Evolutionary conservation across 53 echinoderm and acorn worm species (phyloP), one percentile per base, ranked within the genome.

Genomic region (Actinopyga echinites): DNA sequence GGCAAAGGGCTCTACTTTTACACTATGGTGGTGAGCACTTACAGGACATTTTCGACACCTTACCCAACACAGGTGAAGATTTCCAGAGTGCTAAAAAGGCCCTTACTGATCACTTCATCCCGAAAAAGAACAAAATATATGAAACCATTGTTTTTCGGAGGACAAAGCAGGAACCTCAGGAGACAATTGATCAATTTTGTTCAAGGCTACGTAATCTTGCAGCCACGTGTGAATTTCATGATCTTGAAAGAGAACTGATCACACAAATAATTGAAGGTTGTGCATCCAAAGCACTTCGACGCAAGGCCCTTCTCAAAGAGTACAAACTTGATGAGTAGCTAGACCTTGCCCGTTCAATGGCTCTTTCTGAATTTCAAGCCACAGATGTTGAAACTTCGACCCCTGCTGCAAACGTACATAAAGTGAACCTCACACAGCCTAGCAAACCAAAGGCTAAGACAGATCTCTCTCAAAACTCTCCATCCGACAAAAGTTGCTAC

Each of bases 201-300:
- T 85, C 86, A 0, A 58, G 85, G 33, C 38, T 88, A 26, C 11
- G 85, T 2, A 38, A 57, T 49, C 75, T 65, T 19, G 90, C 86
- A 57, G 55, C 33, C 24, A 87, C 62, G 33, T 88, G 88, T 85
- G 64, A 92, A 30, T 83, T 88, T 58, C 40, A 22, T 57, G 66
- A 91, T 56, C 24, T 69, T 64, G 78, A 89, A 12, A 57, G 84
- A 53, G 86, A 92, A 80, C 79, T 92, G 6, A 77, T 79, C 44
- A 93, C 82, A 30, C 93, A 93, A 68, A 64, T 93, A 56, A 83
- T 85, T 43, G 79, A 66, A 26, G 89, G 93, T 11, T 89, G 89
- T 43, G 61, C 34, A 23, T 82, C 80, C 23, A 64, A 67, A 28
- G 32, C 40, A 30, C 66, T 67, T 26, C 22, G 79, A 69, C 64